These are phyloP conservation scores for Microplitis demolitor DNA, from an alignment of 1,140 invertebrate species.

Conservation along the genomic window DNA sequence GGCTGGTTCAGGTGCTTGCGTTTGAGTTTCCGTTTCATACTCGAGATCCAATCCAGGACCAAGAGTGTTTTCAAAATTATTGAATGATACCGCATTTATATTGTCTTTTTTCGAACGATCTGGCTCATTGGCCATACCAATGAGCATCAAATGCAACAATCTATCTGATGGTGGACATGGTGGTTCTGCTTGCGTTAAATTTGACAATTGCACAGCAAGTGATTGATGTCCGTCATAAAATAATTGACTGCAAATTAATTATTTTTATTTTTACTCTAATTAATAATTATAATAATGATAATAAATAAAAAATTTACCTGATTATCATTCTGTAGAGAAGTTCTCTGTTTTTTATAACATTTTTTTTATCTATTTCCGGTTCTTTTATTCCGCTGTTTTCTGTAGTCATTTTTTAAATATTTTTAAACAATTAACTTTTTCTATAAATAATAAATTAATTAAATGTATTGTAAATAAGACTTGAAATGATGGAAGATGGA, in stretches of 20 bases:
- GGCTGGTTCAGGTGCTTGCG: slow-evolving; percentile 90
- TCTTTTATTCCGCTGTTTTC: slow-evolving; percentile 61
- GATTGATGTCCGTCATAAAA: slow-evolving; percentile 93
- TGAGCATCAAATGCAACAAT: slow-evolving; percentile 81
- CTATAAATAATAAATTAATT: slow-evolving; percentile 1
- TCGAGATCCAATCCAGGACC: slow-evolving; percentile 91
- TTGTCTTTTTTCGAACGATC: slow-evolving; percentile 63
- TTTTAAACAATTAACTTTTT: not conserved
- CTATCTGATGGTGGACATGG: slow-evolving; percentile 94
- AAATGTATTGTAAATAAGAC: not conserved
- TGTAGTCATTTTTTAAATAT: slow-evolving; percentile 31
- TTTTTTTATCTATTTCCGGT: slow-evolving; percentile 71
- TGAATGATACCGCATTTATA: slow-evolving; percentile 67
- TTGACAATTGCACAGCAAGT: slow-evolving; percentile 82
- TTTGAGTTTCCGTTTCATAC: slow-evolving; percentile 91
- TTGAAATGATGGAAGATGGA: too few relatives aligned
- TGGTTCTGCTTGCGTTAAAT: slow-evolving; percentile 83
- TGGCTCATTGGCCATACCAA: slow-evolving; percentile 88
- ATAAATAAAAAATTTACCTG: slow-evolving; percentile 65
- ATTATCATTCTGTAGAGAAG: slow-evolving; percentile 85
- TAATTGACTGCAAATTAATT: slow-evolving; percentile 75
- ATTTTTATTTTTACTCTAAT: slow-evolving; percentile 28
- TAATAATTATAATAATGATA: not conserved
- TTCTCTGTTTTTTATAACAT: slow-evolving; percentile 82
- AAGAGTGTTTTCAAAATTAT: slow-evolving; percentile 71